Conservation (phyloP, 2,113 vertebrate genomes). For the Nerophis ophidion region DNA sequence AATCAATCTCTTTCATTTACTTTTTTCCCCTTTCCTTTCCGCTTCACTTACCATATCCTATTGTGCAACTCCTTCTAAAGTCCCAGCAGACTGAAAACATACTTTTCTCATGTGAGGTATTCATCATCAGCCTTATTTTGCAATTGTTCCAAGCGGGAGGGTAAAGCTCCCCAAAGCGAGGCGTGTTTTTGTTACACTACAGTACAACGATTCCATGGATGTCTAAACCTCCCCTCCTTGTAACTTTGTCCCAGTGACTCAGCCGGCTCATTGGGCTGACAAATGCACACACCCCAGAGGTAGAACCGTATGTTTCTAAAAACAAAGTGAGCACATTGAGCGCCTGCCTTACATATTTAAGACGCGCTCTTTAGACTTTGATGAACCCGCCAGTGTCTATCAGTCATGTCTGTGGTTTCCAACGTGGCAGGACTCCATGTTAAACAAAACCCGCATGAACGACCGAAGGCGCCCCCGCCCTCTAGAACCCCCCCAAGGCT, state of each 20-base stretch:
- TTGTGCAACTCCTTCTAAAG: slow-evolving; percentile 49
- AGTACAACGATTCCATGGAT: slow-evolving; percentile 42
- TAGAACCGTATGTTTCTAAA: not conserved
- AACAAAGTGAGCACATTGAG: no score
- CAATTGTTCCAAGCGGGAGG: slow-evolving; percentile 50
- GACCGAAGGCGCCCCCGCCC: slow-evolving; percentile 60
- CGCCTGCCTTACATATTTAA: not conserved
- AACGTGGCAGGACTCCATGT: slow-evolving; percentile 40
- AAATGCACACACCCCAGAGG: slow-evolving; percentile 23
- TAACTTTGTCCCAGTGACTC: slow-evolving; percentile 41
- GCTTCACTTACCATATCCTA: slow-evolving; percentile 23
- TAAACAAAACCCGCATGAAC: slow-evolving; percentile 57
- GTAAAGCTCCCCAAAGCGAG: slow-evolving; percentile 33
- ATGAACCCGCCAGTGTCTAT: slow-evolving; percentile 11
- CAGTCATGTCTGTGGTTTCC: slow-evolving; percentile 36
- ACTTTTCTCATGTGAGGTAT: slow-evolving; percentile 52
- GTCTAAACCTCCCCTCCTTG: slow-evolving; percentile 36
- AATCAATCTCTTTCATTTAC: slow-evolving; percentile 18
- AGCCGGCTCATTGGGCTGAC: slow-evolving; percentile 34
- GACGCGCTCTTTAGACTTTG: not conserved
- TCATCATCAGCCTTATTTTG: slow-evolving; percentile 55
- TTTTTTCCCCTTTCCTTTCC: slow-evolving; percentile 8
- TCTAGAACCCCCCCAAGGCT: slow-evolving; percentile 26
- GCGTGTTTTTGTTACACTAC: slow-evolving; percentile 51
- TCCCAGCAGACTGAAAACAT: slow-evolving; percentile 35